Percentiles rank a stretch among this genome's conserved stretches.
These are phyloP conservation scores for Crotalus horridus DNA, from an alignment of 2,113 vertebrate species.

Conservation along the genomic window DNA sequence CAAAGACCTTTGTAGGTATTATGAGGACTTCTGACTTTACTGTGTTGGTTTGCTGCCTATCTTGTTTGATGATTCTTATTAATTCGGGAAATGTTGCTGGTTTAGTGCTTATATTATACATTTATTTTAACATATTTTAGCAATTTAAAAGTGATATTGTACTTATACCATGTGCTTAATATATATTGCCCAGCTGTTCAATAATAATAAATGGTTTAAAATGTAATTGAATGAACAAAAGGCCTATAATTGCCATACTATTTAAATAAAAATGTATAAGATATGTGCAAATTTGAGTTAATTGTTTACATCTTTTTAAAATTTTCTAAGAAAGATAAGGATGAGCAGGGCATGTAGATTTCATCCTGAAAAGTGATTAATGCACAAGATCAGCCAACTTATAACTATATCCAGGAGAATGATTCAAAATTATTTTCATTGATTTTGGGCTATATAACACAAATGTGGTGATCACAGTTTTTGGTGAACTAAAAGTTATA, in stretches of 20 bases:
- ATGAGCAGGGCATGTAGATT: background rate
- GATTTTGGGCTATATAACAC: background rate
- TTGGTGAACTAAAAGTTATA: background rate
- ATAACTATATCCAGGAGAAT: background rate
- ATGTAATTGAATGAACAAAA: background rate
- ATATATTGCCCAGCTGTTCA: background rate
- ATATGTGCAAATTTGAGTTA: background rate
- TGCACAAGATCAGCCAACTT: background rate
- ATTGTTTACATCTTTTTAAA: background rate
- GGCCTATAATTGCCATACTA: background rate
- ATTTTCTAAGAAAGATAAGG: background rate
- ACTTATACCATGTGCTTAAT: background rate
- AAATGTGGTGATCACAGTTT: conserved; percentile 6
- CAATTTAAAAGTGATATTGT: background rate
- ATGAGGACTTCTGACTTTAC: background rate
- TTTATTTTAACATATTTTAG: background rate
- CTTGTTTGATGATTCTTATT: background rate
- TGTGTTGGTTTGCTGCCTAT: background rate
- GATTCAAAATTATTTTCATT: background rate
- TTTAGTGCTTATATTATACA: background rate
- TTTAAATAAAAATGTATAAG: background rate
- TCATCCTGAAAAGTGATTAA: background rate
- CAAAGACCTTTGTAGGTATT: background rate
- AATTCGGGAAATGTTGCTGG: background rate
- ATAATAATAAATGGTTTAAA: background rate